Evolutionary conservation across 2,888 invertebrate genomes (phyloP).

Genomic region (Tortrix viridana): DNA sequence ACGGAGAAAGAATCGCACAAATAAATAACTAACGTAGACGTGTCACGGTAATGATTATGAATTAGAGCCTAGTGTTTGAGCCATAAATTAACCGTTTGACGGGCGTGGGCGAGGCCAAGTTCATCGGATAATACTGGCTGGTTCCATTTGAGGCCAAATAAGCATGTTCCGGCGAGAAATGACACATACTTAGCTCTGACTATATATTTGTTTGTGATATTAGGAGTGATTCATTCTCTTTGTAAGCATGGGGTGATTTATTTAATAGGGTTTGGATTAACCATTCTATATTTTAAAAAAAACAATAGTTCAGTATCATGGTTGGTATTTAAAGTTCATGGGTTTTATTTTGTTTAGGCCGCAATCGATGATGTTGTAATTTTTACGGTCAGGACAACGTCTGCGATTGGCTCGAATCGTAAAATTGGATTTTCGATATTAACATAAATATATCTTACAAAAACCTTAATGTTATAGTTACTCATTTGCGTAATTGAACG

Average conservation of each 20-base stretch:
- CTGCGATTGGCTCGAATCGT: too few species aligned
- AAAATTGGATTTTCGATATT: too few species aligned
- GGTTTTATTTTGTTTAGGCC: too few species aligned
- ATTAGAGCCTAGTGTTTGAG: slow-evolving; percentile 26
- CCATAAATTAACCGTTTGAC: slow-evolving; percentile 33
- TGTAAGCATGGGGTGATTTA: not conserved
- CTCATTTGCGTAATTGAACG: too few species aligned
- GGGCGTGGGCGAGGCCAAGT: slow-evolving; percentile 29
- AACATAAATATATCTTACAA: too few species aligned
- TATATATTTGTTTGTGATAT: slow-evolving; percentile 23
- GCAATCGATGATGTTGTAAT: too few species aligned
- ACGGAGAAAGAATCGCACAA: not conserved
- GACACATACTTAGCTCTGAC: not conserved
- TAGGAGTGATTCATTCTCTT: slow-evolving; percentile 18
- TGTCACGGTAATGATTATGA: slow-evolving; percentile 33
- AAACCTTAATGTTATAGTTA: too few species aligned
- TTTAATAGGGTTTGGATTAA: too few species aligned
- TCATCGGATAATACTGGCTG: slow-evolving; percentile 27
- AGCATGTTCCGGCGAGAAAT: slow-evolving; percentile 23
- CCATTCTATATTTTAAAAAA: too few species aligned
- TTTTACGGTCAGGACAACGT: too few species aligned
- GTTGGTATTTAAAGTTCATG: too few species aligned
- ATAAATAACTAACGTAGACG: slow-evolving; percentile 25
- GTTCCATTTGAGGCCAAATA: slow-evolving; percentile 36
- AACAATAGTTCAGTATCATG: too few species aligned